These are phyloP conservation scores for Myodes glareolus DNA, from an alignment of 2,113 vertebrate genomes.

Conservation along the genomic window DNA sequence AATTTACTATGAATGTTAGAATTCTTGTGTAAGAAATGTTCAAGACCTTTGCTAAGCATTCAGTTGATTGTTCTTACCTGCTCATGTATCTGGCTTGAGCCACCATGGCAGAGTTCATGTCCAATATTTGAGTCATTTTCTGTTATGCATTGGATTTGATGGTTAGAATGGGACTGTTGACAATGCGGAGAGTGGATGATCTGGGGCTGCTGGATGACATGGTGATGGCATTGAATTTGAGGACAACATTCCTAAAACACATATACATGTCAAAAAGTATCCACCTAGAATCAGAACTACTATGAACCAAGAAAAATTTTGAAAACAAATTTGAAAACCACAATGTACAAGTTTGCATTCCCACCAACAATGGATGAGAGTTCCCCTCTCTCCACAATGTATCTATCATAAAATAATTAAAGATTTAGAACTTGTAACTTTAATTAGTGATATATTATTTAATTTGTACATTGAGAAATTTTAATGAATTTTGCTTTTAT, in stretches of 20 bases:
- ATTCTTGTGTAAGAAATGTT: neutral
- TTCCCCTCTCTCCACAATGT: no score
- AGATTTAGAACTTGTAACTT: neutral
- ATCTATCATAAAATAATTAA: slow-evolving; percentile 27
- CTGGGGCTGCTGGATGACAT: slow-evolving; percentile 73
- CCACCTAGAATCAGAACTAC: neutral
- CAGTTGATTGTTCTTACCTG: slow-evolving; percentile 66
- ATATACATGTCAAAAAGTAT: slow-evolving; percentile 22
- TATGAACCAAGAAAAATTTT: neutral
- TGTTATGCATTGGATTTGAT: slow-evolving; percentile 68
- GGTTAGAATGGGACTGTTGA: slow-evolving; percentile 54
- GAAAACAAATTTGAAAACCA: neutral
- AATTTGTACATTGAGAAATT: neutral
- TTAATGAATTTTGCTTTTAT: slow-evolving; percentile 35
- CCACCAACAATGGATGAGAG: no score
- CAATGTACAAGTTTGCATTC: no score
- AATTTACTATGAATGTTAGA: neutral
- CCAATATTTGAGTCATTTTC: slow-evolving; percentile 64
- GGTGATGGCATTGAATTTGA: slow-evolving; percentile 76
- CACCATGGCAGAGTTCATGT: slow-evolving; percentile 53
- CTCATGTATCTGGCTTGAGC: slow-evolving; percentile 56
- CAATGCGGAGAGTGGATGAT: slow-evolving; percentile 66
- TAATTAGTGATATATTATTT: neutral
- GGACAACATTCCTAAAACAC: slow-evolving; percentile 73
- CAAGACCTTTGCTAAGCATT: slow-evolving; percentile 6